phyloP scores from a whole-genome alignment of 2,797 vertebrate species.

The Pangasius macronema region DNA sequence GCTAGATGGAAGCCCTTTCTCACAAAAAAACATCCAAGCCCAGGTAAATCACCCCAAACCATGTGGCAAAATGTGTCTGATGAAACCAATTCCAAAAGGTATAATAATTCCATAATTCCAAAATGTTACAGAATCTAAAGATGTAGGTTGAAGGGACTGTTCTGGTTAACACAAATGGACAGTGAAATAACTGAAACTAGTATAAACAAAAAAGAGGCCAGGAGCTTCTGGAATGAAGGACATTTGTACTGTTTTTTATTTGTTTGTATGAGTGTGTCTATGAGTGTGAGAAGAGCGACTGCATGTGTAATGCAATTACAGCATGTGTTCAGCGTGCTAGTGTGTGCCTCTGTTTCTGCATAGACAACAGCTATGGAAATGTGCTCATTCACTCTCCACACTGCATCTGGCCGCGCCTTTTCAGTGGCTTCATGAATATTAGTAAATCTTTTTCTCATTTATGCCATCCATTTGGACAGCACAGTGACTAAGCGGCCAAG shows the following conservation, averaged over 20 bases:
- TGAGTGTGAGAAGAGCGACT: constrained; percentile 25
- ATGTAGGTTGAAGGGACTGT: not conserved
- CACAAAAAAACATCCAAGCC: no score
- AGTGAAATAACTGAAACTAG: not conserved
- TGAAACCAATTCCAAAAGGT: no score
- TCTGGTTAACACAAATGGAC: constrained; percentile 5
- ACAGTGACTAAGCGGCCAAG: constrained; percentile 44
- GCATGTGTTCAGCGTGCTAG: constrained; percentile 36
- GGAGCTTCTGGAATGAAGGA: constrained; percentile 32
- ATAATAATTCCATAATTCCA: no score
- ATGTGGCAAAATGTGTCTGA: no score
- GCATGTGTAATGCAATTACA: constrained; percentile 43
- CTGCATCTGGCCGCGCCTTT: constrained; percentile 52
- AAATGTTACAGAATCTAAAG: not conserved
- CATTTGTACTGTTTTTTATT: constrained; percentile 22
- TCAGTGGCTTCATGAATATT: constrained; percentile 60
- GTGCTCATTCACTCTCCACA: constrained; percentile 51
- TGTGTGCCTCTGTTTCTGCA: constrained; percentile 41
- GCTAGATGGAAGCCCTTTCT: no score
- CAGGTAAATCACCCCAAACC: no score
- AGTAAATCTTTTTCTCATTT: constrained; percentile 54
- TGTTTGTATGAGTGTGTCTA: constrained; percentile 21
- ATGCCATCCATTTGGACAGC: constrained; percentile 49
- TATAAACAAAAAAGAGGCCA: not conserved
- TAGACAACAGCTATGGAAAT: constrained; percentile 58